Conservation (phyloP, 2,797 vertebrate genomes). For the Caiman crocodilus region DNA sequence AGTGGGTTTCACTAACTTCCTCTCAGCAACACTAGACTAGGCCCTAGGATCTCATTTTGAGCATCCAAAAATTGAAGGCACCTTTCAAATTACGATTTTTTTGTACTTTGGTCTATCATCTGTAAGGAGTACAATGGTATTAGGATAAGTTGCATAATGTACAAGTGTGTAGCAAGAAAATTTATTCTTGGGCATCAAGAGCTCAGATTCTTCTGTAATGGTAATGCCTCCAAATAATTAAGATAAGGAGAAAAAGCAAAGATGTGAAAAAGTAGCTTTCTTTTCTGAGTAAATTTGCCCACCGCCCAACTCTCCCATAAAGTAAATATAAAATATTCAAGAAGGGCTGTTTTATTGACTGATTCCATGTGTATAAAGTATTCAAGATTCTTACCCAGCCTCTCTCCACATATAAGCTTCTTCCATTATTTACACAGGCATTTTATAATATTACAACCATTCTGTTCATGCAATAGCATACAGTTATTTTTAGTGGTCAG, state of each 20-base stretch:
- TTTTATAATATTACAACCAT: background rate
- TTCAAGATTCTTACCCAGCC: background rate
- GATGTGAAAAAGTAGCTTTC: background rate
- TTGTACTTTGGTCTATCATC: background rate
- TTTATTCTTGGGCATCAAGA: background rate
- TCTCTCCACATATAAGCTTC: background rate
- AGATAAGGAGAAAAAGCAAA: background rate
- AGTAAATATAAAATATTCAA: background rate
- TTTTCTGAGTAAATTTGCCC: background rate
- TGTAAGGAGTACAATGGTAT: background rate
- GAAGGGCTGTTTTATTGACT: background rate
- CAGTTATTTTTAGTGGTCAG: background rate
- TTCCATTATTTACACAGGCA: background rate
- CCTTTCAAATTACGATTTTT: background rate
- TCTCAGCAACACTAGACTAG: background rate
- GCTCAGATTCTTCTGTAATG: background rate
- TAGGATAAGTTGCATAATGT: background rate
- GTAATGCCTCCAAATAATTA: background rate
- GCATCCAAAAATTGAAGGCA: background rate
- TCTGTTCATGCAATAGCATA: conserved; percentile 28
- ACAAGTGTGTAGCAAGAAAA: background rate
- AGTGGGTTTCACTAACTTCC: background rate
- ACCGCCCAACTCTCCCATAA: background rate
- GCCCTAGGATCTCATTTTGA: background rate
- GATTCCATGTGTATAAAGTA: background rate